phyloP scores from a whole-genome alignment of 2,888 invertebrate species.

The Drosophila atripex region DNA sequence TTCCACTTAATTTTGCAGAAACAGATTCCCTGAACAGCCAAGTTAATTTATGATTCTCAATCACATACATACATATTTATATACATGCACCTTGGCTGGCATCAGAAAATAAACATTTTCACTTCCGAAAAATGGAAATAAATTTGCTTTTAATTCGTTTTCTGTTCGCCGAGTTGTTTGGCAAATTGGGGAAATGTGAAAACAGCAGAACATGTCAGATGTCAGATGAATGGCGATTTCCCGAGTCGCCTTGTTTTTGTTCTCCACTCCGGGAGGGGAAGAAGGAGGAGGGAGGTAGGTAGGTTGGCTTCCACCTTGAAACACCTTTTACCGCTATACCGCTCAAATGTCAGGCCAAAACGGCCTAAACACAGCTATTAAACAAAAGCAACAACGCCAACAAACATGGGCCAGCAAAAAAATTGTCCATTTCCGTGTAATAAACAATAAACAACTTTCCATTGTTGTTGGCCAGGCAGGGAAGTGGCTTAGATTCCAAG shows the following conservation, averaged over 20 bases:
- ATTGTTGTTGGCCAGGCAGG: constrained; percentile 47
- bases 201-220: constrained; percentile 13
- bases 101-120: constrained; percentile 42
- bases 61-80: too few species aligned
- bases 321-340: constrained; percentile 32
- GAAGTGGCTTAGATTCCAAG: background rate
- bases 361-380: constrained; percentile 46
- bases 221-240: constrained; percentile 15
- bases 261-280: too few species aligned
- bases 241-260: constrained; percentile 29
- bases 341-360: constrained; percentile 40
- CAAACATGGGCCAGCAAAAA: constrained; percentile 32
- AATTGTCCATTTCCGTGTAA: constrained; percentile 74
- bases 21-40: too few species aligned
- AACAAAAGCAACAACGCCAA: constrained; percentile 29
- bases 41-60: constrained; percentile 31
- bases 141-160: constrained; percentile 45
- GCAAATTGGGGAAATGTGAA: constrained; percentile 42
- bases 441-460: constrained; percentile 66
- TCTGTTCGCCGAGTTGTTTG: constrained; percentile 42
- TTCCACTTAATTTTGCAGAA: constrained; percentile 11
- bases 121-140: constrained; percentile 52
- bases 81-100: constrained; percentile 12
- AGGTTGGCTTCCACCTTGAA: constrained; percentile 36
- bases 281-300: constrained; percentile 6